Base-by-base conservation (phyloP, 2,113 vertebrate species). In the Microtus richardsoni region DNA sequence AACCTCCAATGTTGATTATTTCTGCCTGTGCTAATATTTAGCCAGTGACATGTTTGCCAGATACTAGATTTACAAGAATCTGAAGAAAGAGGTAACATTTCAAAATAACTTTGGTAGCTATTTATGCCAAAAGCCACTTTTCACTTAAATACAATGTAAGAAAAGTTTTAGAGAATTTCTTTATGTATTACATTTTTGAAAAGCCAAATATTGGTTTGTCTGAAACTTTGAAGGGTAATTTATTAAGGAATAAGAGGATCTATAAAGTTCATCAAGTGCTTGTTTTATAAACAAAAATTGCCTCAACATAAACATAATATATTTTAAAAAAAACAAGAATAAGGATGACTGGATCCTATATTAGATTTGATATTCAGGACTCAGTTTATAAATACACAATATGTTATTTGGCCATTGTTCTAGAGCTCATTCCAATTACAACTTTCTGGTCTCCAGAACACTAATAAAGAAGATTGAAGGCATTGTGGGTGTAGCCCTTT, bases 21-120 rank as follows among this genome's bases (percentile, higher is more conserved):
- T 95, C 44, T 93, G 68, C 33, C 74, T 62, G 44, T 94, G 24
- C n/a, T 95, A 70, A 78, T 93, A 89, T 58, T 95, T 91, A 93
- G 60, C 66, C 68, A 95, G 82, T 92, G 71, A 26, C 39, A 70
- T 89, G 24, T 68, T 95, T 92, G 84, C 60, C 75, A 90, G 78
- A 80, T 36, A 74, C 5, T 49, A 92, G 52, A 70, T 58, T 86
- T 90, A 95, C 2, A 93, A 66, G 68, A 89, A 86, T 96, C 73
- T 71, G 54, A 74, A 75, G 22, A 85, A 96, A 93, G 39, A 19
- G 24, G 21, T 90, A 88, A 88, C 19, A 95, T 92, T 96, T 95
- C 41, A 91, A 66, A 97, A 79, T 91, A 79, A 84, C 88, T 90
- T 82, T 91, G 39, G 26, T 85, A 93, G 86, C 16, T 91, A 10